Conservation (phyloP, 2,113 vertebrate genomes). For the Megalops atlanticus region DNA sequence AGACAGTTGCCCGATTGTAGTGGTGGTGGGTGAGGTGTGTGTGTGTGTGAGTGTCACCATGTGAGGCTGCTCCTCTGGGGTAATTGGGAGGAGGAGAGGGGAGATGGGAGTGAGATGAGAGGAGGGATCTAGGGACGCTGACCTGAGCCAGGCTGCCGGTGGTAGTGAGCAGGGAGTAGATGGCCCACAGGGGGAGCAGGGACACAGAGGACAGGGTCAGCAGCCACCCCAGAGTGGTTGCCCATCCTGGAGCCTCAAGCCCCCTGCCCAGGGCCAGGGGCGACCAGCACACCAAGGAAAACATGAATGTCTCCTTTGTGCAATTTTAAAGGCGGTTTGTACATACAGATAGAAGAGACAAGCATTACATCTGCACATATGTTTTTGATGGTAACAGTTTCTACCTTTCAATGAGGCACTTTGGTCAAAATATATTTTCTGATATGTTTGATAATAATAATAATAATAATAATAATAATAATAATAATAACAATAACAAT, state of each 20-base stretch:
- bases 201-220: constrained; percentile 67
- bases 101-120: neutral
- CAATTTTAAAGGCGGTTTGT: neutral
- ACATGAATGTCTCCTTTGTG: constrained; percentile 64
- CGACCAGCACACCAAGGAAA: constrained; percentile 65
- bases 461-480: too few species aligned
- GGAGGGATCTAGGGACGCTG: neutral
- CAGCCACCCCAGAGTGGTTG: constrained; percentile 61
- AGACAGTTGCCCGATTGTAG: too few species aligned
- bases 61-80: neutral
- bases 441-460: too few species aligned
- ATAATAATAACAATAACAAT: too few species aligned
- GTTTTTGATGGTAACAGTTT: too few species aligned
- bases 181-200: constrained; percentile 65
- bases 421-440: too few species aligned
- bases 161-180: constrained; percentile 57
- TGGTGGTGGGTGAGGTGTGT: too few species aligned
- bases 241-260: constrained; percentile 60
- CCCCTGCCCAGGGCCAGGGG: constrained; percentile 60
- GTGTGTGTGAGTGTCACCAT: too few species aligned
- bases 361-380: neutral
- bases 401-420: too few species aligned
- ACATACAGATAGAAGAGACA: neutral
- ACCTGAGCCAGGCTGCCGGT: constrained; percentile 61
- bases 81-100: neutral